These are phyloP conservation scores for Cryptocheilus praepositus DNA, from an alignment of 2,888 invertebrate species.

Conservation along the genomic window DNA sequence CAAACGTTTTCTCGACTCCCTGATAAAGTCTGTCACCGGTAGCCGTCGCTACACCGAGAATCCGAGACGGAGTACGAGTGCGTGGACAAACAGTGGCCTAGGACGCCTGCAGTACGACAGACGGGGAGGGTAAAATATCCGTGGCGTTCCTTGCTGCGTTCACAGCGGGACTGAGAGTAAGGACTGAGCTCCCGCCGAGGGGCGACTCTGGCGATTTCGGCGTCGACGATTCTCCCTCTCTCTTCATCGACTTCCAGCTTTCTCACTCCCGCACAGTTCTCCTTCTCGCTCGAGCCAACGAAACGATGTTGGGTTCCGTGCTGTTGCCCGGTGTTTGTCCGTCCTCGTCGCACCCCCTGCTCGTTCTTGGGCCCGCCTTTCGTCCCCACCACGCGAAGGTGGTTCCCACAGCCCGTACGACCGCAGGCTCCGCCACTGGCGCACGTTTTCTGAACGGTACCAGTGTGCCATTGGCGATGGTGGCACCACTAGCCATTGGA, in stretches of 20 bases:
- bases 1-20: no score
- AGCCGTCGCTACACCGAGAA: constrained; percentile 2
- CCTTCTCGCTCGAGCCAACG: neutral
- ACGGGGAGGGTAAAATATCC: constrained; percentile 48
- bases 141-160: constrained; percentile 72
- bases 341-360: constrained; percentile 21
- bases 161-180: constrained; percentile 74
- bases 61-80: constrained; percentile 20
- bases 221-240: constrained; percentile 40
- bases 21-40: no score
- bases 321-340: constrained; percentile 11
- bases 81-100: no score
- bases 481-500: constrained; percentile 60
- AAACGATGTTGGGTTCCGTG: no score
- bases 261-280: constrained; percentile 27
- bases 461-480: constrained; percentile 69
- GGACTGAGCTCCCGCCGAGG: constrained; percentile 66
- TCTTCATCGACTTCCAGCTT: constrained; percentile 7
- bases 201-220: constrained; percentile 68
- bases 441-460: constrained; percentile 57
- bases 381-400: constrained; percentile 30
- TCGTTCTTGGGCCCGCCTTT: constrained; percentile 22
- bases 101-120: constrained; percentile 30
- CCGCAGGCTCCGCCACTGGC: constrained; percentile 38
- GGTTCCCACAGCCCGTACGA: constrained; percentile 2